A percentile compares a stretch with the other conserved stretches of the same genome.
Evolutionary conservation across 2,888 invertebrate genomes (phyloP).

Genomic region (Patella caerulea): DNA sequence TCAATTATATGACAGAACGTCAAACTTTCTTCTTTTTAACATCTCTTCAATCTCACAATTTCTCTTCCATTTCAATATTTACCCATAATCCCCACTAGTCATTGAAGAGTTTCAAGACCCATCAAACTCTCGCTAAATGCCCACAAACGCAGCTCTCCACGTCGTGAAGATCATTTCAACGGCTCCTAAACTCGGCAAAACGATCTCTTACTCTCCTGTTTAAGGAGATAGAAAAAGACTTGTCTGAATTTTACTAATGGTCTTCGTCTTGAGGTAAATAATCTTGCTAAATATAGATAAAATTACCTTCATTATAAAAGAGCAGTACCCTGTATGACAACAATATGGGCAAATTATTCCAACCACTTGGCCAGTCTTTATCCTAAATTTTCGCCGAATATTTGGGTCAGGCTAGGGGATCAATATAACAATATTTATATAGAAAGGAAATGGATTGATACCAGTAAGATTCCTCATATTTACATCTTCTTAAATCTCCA

Average conservation of each 20-base stretch:
- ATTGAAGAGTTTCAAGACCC: background rate
- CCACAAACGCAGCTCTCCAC: background rate
- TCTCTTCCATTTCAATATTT: slow-evolving; percentile 1
- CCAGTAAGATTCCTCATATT: too few relatives aligned
- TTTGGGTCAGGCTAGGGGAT: too few relatives aligned
- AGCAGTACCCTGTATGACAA: background rate
- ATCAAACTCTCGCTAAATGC: slow-evolving; percentile 6
- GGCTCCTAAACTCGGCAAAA: slow-evolving; percentile 2
- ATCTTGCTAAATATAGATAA: slow-evolving; percentile 3
- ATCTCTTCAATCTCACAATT: too few relatives aligned
- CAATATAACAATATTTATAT: too few relatives aligned
- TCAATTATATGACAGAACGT: too few relatives aligned
- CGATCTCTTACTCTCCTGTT: slow-evolving; percentile 7
- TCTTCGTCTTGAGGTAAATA: slow-evolving; percentile 2
- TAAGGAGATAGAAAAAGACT: slow-evolving; percentile 10
- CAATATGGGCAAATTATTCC: background rate
- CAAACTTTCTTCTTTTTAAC: too few relatives aligned
- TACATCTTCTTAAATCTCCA: too few relatives aligned
- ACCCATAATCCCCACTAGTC: background rate
- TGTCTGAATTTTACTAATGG: slow-evolving; percentile 13
- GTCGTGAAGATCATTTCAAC: background rate
- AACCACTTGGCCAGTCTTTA: too few relatives aligned
- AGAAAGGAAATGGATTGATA: too few relatives aligned
- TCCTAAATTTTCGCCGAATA: too few relatives aligned
- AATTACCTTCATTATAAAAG: slow-evolving; percentile 6